phyloP scores from a whole-genome alignment of 2,888 invertebrate genomes.

The Hetaerina titia region DNA sequence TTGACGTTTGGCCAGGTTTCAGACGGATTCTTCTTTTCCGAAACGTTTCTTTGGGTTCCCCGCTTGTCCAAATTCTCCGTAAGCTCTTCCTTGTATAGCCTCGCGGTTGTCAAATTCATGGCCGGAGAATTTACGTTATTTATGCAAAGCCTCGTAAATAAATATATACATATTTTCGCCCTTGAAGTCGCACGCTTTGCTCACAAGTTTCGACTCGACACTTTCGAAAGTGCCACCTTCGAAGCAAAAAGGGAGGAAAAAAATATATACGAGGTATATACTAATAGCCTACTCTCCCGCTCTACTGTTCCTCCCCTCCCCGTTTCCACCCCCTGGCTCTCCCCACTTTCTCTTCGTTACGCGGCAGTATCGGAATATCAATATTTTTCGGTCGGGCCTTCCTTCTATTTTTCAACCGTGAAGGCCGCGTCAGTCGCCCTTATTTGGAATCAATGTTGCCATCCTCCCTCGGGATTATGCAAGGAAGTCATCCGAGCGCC shows the following conservation, averaged over 20 bases:
- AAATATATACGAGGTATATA: too few species aligned
- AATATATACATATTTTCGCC: background rate
- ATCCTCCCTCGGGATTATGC: background rate
- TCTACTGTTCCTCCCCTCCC: background rate
- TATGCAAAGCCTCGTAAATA: background rate
- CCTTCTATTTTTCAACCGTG: background rate
- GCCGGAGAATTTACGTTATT: background rate
- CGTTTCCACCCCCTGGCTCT: background rate
- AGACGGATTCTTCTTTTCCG: background rate
- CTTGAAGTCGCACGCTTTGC: background rate
- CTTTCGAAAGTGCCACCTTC: background rate
- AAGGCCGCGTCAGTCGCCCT: background rate
- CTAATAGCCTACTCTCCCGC: background rate
- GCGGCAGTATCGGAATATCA: background rate
- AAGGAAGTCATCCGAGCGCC: background rate
- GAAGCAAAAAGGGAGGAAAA: background rate
- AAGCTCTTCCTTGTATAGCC: background rate
- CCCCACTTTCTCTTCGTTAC: background rate
- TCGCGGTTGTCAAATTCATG: background rate
- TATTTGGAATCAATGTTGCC: background rate
- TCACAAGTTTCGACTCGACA: background rate
- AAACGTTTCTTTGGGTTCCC: background rate
- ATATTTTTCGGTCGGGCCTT: background rate
- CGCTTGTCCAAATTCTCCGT: background rate
- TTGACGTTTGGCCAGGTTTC: too few species aligned